Percentiles rank a stretch among this genome's conserved stretches.
Conservation (phyloP, 2,888 invertebrate species). For the Heliconius aoede region DNA sequence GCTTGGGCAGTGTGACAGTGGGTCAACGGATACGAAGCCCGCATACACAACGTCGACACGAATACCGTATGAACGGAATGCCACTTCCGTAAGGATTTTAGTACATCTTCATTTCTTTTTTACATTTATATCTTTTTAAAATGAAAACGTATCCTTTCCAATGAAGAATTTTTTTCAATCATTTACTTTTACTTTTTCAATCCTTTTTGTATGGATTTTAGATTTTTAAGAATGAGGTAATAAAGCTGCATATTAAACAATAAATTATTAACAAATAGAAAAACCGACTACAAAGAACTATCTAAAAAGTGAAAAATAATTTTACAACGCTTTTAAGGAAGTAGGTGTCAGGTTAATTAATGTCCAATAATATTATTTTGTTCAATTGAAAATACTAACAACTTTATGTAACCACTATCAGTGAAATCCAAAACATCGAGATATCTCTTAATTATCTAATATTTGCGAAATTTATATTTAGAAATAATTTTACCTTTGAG, state of each 20-base stretch:
- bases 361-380: background rate
- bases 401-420: background rate
- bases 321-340: too few relatives aligned
- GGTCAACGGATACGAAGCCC: conserved; percentile 41
- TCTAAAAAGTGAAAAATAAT: too few relatives aligned
- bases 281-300: too few relatives aligned
- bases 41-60: conserved; percentile 40
- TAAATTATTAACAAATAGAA: too few relatives aligned
- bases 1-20: conserved; percentile 38
- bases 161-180: too few relatives aligned
- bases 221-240: too few relatives aligned
- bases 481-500: conserved; percentile 38
- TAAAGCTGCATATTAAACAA: too few relatives aligned
- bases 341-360: too few relatives aligned
- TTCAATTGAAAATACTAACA: background rate
- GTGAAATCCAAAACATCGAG: background rate
- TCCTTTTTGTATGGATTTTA: too few relatives aligned
- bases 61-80: conserved; percentile 35
- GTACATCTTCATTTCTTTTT: background rate
- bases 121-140: background rate
- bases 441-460: conserved; percentile 30
- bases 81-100: conserved; percentile 32
- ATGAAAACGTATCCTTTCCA: too few relatives aligned
- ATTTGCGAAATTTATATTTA: conserved; percentile 32
- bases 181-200: too few relatives aligned